A percentile compares a stretch with the other conserved stretches of the same genome.
These are phyloP conservation scores for Gulo gulo DNA, from an alignment of 2,113 vertebrate species.

Conservation along the genomic window DNA sequence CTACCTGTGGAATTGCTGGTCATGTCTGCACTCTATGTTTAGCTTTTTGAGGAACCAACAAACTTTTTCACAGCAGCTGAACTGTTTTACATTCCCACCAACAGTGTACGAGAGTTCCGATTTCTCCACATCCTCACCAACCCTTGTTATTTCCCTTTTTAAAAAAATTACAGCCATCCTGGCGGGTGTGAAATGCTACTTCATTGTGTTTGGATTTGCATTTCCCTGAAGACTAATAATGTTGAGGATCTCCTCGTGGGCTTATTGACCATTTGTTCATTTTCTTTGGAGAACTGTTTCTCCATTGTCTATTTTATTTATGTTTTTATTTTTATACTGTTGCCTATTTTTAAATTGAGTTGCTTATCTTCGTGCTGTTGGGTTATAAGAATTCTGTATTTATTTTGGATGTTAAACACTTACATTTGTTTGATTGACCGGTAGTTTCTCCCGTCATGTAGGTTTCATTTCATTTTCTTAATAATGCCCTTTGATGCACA, in stretches of 20 bases:
- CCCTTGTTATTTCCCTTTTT: neutral
- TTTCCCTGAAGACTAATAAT: neutral
- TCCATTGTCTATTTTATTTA: neutral
- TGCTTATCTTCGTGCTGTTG: conserved; percentile 5
- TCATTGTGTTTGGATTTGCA: neutral
- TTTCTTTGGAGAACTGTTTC: neutral
- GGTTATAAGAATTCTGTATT: neutral
- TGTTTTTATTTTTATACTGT: neutral
- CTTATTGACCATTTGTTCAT: neutral
- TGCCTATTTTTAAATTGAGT: neutral
- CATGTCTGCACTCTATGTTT: neutral
- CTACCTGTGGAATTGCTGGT: neutral
- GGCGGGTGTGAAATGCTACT: neutral
- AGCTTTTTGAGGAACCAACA: neutral
- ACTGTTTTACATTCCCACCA: neutral
- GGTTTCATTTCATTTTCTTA: neutral
- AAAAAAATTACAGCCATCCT: neutral
- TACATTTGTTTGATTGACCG: neutral
- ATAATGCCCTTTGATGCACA: neutral
- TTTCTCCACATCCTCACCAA: neutral
- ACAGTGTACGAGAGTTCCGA: neutral
- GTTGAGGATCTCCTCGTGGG: neutral
- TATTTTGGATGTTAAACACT: neutral
- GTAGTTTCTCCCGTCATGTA: neutral
- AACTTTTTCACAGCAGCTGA: neutral